phyloP scores from a whole-genome alignment of 2,113 vertebrate genomes.

The Oceanodroma tethys region DNA sequence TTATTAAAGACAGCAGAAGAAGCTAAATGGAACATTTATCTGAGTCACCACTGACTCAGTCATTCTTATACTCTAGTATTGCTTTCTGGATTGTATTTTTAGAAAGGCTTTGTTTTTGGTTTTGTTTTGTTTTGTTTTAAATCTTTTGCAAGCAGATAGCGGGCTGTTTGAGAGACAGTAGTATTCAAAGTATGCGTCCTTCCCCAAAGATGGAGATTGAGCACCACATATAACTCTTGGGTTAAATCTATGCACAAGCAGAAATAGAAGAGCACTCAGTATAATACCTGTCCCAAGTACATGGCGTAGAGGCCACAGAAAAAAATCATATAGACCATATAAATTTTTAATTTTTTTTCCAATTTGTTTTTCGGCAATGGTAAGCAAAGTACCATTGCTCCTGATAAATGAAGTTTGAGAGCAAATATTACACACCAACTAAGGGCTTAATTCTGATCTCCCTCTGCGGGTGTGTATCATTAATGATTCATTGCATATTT shows the following conservation, averaged over 20 bases:
- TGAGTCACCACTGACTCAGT: neutral
- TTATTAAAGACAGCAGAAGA: neutral
- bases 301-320: neutral
- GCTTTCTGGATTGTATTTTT: neutral
- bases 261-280: neutral
- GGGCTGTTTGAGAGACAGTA: neutral
- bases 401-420: neutral
- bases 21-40: neutral
- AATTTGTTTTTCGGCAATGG: neutral
- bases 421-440: neutral
- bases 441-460: slow-evolving; percentile 43
- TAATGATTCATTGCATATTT: slow-evolving; percentile 63
- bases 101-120: neutral
- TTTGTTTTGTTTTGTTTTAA: neutral
- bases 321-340: neutral
- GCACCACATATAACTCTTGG: neutral
- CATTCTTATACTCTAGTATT: neutral
- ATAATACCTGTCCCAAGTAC: neutral
- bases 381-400: neutral
- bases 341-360: neutral
- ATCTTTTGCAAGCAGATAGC: neutral
- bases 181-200: neutral
- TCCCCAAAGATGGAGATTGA: neutral
- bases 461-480: slow-evolving; percentile 8
- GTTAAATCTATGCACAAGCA: neutral